Base-by-base conservation (phyloP, 30 jellyfish, hydroid and myxozoan genomes). In the Aurelia coerulea region DNA sequence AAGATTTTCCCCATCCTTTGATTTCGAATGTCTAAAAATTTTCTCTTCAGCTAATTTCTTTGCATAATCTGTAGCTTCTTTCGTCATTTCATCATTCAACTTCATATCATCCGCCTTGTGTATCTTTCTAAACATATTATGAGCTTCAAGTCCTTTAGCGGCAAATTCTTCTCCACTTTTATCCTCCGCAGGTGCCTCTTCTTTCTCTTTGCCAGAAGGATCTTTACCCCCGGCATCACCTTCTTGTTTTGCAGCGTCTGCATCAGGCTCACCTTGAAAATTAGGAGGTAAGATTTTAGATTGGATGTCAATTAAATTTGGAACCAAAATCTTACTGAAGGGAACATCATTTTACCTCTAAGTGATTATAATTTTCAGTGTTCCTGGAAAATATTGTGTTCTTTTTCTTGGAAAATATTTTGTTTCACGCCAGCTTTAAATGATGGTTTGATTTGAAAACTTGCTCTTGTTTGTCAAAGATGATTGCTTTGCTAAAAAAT, bases 1-100 rank as follows among this genome's bases (percentile, higher is more conserved):
- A 16, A 92, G 83, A 73, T 92, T 92, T 81, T 92, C 98, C 0
- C 98, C 98, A 82, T 86, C 94, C 23, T 65, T 29, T 37, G 75
- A 39, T 2, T 70, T 56, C 41, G 88, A 88, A 63, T 92, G 98
- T 39, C 60, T 54, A 18, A 92, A 83, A 0, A 29, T 62, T 33
- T 88, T 91, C 64, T 46, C 29, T 14, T 64, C 71, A 8, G 97
- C 95, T 41, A 92, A 42, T 41, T 62, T 64, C 68, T 92, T 89
- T 46, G 98, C 98, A 69, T 86, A 87, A n/a, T 80, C 84, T 41
- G 73, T 89, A 19, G 97, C 97, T 34, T 85, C 86, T 73, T 78
- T 62, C 37, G 88, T 14, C 96, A 88, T 88, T 66, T 79, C 76
- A 23, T 58, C 87, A 88, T 89, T 80, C 16, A 89, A 18, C 65